These are phyloP conservation scores for Zhuqinia jingwanae DNA, from an alignment of 2,888 invertebrate species.

Conservation along the genomic window DNA sequence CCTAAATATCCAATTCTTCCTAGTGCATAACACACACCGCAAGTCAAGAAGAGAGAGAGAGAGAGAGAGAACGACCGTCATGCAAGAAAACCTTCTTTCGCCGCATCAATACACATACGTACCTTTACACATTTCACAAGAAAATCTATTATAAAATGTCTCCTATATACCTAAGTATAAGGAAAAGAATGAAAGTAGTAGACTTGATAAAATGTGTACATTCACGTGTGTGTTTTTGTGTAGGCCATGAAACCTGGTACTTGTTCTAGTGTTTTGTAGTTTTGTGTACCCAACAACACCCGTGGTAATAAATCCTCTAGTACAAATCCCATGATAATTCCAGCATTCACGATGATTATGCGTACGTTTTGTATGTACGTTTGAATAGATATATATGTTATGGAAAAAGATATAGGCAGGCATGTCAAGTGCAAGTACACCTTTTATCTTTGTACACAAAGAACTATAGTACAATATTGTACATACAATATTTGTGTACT, in stretches of 20 bases:
- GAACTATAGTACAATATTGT: background rate
- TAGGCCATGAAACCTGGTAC: background rate
- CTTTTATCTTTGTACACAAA: background rate
- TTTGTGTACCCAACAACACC: background rate
- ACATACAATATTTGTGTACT: too few species aligned
- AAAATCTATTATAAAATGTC: background rate
- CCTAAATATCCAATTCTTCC: background rate
- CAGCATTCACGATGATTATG: conserved; percentile 4
- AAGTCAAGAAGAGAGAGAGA: too few species aligned
- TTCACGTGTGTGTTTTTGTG: too few species aligned
- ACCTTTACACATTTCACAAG: background rate
- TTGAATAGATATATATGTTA: background rate
- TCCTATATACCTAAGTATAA: background rate
- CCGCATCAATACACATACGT: conserved; percentile 7
- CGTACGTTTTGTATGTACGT: background rate
- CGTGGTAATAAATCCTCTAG: background rate
- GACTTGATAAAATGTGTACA: too few species aligned
- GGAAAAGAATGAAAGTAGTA: background rate
- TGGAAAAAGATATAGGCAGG: background rate
- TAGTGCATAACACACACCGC: background rate
- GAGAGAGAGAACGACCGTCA: conserved; percentile 6
- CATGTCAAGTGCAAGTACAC: conserved; percentile 14
- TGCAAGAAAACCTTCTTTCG: conserved; percentile 31
- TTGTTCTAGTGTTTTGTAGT: background rate
- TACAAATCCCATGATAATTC: conserved; percentile 19